phyloP scores from a whole-genome alignment of 2,113 vertebrate species.

The Bos indicus region DNA sequence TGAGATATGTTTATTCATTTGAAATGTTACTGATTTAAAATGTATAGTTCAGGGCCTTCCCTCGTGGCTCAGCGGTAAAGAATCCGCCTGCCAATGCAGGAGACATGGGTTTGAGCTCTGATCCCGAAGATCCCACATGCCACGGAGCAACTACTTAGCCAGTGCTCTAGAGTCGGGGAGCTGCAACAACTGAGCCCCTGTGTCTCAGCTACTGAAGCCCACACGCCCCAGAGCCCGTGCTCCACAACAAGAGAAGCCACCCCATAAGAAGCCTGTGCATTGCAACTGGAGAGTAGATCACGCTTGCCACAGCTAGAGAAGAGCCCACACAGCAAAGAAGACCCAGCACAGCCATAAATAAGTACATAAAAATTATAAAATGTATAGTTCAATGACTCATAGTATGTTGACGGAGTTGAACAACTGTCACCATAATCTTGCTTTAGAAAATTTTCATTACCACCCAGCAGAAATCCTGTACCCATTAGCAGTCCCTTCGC shows the following conservation, averaged over 20 bases:
- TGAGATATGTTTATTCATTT: neutral
- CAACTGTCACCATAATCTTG: neutral
- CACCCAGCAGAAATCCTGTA: neutral
- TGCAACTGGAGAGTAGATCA: neutral
- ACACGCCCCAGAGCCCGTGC: neutral
- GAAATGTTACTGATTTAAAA: neutral
- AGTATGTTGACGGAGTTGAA: neutral
- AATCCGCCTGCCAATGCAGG: neutral
- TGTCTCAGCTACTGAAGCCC: neutral
- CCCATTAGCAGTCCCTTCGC: neutral
- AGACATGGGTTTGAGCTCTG: neutral
- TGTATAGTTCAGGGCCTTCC: neutral
- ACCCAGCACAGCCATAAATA: neutral
- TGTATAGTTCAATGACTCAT: neutral
- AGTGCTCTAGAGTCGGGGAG: neutral
- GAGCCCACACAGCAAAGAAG: neutral
- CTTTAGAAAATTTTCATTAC: neutral
- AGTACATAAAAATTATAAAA: neutral
- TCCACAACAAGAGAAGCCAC: neutral
- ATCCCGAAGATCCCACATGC: neutral
- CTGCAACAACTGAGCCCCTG: neutral
- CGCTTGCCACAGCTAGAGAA: neutral
- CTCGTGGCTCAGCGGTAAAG: neutral
- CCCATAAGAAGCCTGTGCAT: neutral
- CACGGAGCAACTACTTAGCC: neutral